Evolutionary conservation across 2,888 invertebrate species (phyloP).

Genomic region (Camptogramma bilineatum): DNA sequence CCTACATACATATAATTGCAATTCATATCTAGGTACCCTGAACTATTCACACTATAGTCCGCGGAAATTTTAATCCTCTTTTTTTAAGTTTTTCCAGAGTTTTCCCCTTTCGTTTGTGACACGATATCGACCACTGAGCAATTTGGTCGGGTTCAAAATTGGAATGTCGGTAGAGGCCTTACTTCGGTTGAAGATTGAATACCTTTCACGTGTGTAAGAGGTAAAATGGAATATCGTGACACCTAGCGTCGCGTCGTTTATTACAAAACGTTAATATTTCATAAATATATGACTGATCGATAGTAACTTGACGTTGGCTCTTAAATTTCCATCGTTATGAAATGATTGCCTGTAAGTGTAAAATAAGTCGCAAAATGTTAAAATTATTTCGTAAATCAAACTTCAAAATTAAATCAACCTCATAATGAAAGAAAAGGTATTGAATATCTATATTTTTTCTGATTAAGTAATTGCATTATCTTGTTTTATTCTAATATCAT

Average conservation of each 20-base stretch:
- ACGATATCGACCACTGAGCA: neutral
- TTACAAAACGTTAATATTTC: neutral
- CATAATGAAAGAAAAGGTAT: neutral
- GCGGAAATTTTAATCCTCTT: too few relatives aligned
- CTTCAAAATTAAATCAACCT: too few relatives aligned
- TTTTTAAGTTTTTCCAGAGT: neutral
- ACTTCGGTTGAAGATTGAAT: slow-evolving; percentile 11
- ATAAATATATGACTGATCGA: too few relatives aligned
- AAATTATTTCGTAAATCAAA: too few relatives aligned
- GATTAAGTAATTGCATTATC: neutral
- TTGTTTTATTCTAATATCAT: neutral
- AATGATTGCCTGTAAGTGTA: too few relatives aligned
- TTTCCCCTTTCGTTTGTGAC: neutral
- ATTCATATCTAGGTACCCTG: too few relatives aligned
- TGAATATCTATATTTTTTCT: neutral
- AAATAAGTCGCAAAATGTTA: too few relatives aligned
- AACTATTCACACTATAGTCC: too few relatives aligned
- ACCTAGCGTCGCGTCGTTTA: slow-evolving; percentile 1
- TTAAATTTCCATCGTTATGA: too few relatives aligned
- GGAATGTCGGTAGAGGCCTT: slow-evolving; percentile 1
- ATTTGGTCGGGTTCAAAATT: slow-evolving; percentile 1
- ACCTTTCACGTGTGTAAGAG: slow-evolving; percentile 3
- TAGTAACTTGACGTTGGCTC: too few relatives aligned
- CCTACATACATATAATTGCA: too few relatives aligned
- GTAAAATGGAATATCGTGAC: neutral